phyloP scores from a whole-genome alignment of 2,888 invertebrate genomes.

The Amphipyra tragopoginis region DNA sequence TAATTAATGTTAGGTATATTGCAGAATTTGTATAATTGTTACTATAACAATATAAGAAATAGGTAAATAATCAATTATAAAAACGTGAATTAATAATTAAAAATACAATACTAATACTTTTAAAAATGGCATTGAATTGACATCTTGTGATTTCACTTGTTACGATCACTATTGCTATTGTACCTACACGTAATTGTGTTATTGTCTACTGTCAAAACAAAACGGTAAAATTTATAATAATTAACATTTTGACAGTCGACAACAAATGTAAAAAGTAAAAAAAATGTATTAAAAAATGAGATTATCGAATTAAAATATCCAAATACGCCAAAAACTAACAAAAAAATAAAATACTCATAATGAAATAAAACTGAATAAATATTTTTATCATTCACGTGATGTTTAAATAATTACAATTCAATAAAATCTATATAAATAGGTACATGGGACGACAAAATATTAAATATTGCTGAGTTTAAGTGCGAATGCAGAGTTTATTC shows the following conservation, averaged over 20 bases:
- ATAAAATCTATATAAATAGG: constrained; percentile 24
- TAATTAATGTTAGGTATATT: too few relatives aligned
- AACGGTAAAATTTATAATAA: constrained; percentile 37
- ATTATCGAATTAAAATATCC: constrained; percentile 30
- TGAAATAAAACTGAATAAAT: constrained; percentile 10
- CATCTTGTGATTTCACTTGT: neutral
- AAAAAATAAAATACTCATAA: constrained; percentile 16
- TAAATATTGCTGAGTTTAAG: constrained; percentile 20
- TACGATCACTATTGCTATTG: constrained; percentile 49
- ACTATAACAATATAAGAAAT: neutral
- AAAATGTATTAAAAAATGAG: constrained; percentile 24
- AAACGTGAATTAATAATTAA: neutral
- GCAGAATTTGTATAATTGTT: too few relatives aligned
- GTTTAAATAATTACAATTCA: constrained; percentile 20
- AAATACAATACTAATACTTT: neutral
- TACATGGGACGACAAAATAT: constrained; percentile 22
- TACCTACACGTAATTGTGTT: constrained; percentile 38
- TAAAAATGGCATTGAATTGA: neutral
- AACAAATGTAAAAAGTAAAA: constrained; percentile 17
- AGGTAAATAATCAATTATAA: neutral
- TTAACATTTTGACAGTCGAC: constrained; percentile 52
- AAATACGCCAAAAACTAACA: constrained; percentile 7
- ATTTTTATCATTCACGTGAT: neutral
- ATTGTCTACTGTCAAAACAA: constrained; percentile 51
- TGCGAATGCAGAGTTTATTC: constrained; percentile 26